Percentiles rank a stretch among this genome's conserved stretches.
Evolutionary conservation across 2,797 vertebrate genomes (phyloP).

Genomic region (Onychomys arenicola): DNA sequence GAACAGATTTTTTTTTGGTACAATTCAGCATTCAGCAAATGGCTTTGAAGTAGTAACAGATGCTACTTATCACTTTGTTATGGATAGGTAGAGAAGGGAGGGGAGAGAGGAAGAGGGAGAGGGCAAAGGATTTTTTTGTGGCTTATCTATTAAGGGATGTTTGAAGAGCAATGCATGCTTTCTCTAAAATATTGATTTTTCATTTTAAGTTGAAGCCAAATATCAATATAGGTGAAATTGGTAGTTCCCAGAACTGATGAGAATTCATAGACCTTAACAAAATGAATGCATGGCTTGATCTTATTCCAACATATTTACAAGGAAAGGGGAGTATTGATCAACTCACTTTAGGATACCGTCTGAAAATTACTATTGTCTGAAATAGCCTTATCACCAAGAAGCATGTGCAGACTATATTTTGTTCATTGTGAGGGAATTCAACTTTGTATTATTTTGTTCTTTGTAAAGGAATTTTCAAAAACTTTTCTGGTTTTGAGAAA

Average conservation of each 20-base stretch:
- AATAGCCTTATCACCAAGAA: constrained; percentile 77
- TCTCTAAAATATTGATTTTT: constrained; percentile 80
- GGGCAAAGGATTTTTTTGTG: neutral
- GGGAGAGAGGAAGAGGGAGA: neutral
- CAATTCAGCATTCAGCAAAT: neutral
- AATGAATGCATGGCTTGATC: constrained; percentile 86
- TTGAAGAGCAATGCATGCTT: constrained; percentile 70
- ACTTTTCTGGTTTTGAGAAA: constrained; percentile 64
- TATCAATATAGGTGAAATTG: constrained; percentile 81
- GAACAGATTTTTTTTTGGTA: constrained; percentile 3
- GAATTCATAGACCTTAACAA: constrained; percentile 86
- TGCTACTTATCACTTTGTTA: neutral
- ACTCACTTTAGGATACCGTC: constrained; percentile 77
- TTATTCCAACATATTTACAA: constrained; percentile 82
- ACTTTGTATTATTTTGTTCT: constrained; percentile 36
- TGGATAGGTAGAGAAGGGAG: neutral
- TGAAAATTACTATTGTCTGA: constrained; percentile 83
- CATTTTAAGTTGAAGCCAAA: constrained; percentile 79
- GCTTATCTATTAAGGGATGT: constrained; percentile 57
- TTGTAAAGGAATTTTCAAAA: constrained; percentile 54
- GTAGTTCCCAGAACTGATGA: constrained; percentile 80
- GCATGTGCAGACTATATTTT: constrained; percentile 37
- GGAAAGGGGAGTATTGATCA: constrained; percentile 84
- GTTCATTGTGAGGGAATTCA: constrained; percentile 58
- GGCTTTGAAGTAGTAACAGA: constrained; percentile 21